phyloP scores from a whole-genome alignment of 1,140 invertebrate species.

The Drosophila azteca region DNA sequence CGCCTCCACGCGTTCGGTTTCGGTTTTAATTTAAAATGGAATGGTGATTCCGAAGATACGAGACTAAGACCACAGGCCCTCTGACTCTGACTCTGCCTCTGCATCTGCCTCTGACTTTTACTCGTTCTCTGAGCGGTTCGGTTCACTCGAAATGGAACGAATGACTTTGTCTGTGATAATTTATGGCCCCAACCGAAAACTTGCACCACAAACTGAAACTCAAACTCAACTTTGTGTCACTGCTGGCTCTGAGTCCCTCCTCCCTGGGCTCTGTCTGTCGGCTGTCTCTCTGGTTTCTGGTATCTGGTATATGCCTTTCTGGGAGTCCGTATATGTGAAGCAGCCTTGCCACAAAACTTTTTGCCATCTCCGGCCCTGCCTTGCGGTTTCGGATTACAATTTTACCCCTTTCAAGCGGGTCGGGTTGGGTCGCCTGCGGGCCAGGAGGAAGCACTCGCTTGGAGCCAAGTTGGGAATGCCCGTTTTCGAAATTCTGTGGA shows the following conservation, averaged over 20 bases:
- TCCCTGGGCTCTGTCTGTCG: slow-evolving; percentile 14
- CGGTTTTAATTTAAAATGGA: slow-evolving; percentile 79
- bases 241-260: slow-evolving; percentile 35
- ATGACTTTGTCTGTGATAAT: slow-evolving; percentile 82
- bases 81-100: neutral
- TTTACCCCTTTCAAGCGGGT: slow-evolving; percentile 43
- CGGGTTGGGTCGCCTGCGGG: slow-evolving; percentile 4
- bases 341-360: slow-evolving; percentile 58
- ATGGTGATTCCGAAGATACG: slow-evolving; percentile 78
- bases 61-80: slow-evolving; percentile 41
- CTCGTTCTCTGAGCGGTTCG: slow-evolving; percentile 52
- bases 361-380: slow-evolving; percentile 47
- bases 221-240: slow-evolving; percentile 67
- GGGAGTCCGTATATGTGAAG: slow-evolving; percentile 1
- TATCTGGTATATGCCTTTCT: neutral
- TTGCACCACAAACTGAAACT: slow-evolving; percentile 65
- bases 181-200: slow-evolving; percentile 73
- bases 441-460: slow-evolving; percentile 16
- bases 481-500: slow-evolving; percentile 52
- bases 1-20: slow-evolving; percentile 54
- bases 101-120: slow-evolving; percentile 20
- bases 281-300: slow-evolving; percentile 10
- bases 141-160: slow-evolving; percentile 80
- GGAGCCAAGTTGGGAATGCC: slow-evolving; percentile 37
- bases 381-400: slow-evolving; percentile 71